These are phyloP conservation scores for Hoplostethus atlanticus DNA, from an alignment of 2,797 vertebrate species.

Conservation along the genomic window DNA sequence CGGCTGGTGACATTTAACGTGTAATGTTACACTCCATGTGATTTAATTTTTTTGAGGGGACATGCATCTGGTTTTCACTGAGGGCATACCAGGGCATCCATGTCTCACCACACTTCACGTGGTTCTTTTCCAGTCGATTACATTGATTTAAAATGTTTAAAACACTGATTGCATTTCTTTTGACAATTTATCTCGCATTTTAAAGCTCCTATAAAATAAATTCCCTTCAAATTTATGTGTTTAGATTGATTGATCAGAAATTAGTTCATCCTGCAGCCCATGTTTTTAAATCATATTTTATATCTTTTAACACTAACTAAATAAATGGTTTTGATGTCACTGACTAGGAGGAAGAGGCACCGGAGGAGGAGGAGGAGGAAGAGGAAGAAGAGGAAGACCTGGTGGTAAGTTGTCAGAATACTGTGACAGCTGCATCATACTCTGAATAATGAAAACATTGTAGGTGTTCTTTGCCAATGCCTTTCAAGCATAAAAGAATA, in stretches of 20 bases:
- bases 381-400: slow-evolving; percentile 76
- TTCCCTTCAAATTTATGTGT: too few relatives aligned
- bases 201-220: too few relatives aligned
- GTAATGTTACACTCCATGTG: background rate
- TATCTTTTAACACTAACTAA: too few relatives aligned
- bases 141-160: too few relatives aligned
- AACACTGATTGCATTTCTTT: too few relatives aligned
- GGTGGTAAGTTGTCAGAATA: slow-evolving; percentile 72
- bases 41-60: background rate
- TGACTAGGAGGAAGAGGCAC: slow-evolving; percentile 46
- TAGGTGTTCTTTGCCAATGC: background rate
- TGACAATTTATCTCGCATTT: background rate
- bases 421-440: background rate
- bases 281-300: too few relatives aligned
- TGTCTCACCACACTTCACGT: background rate
- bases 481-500: background rate
- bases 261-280: too few relatives aligned
- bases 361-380: slow-evolving; percentile 63
- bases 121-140: background rate
- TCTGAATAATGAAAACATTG: too few relatives aligned
- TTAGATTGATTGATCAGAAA: too few relatives aligned
- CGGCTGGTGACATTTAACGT: background rate
- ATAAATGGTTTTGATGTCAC: background rate
- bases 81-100: background rate
- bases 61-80: background rate